Percentiles rank a stretch among this genome's conserved stretches.
Conservation (phyloP, 2,797 vertebrate genomes). For the Oreortyx pictus region DNA sequence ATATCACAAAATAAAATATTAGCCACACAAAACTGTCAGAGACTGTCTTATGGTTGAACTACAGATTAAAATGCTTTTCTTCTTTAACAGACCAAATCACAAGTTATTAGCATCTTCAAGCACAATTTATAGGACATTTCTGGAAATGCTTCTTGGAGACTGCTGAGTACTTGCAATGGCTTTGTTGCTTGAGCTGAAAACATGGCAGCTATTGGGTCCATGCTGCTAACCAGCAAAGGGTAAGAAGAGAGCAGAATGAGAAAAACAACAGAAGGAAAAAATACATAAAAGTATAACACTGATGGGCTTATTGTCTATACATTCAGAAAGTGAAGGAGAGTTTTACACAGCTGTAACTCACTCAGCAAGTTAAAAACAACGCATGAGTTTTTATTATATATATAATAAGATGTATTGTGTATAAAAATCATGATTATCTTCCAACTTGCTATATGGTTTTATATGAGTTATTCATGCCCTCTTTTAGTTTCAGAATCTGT, state of each 20-base stretch:
- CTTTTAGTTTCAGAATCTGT: not conserved
- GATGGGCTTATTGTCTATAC: not conserved
- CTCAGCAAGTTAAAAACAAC: not conserved
- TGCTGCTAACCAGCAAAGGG: not conserved
- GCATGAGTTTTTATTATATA: not conserved
- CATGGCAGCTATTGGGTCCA: not conserved
- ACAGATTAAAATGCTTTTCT: not conserved
- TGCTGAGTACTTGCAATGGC: not conserved
- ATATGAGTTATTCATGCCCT: not conserved
- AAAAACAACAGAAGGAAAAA: not conserved
- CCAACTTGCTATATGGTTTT: not conserved
- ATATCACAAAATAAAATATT: not conserved
- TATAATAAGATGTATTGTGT: not conserved
- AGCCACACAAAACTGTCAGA: not conserved
- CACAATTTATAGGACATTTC: not conserved
- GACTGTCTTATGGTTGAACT: not conserved
- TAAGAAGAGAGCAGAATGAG: not conserved
- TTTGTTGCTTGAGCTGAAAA: not conserved
- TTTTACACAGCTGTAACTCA: not conserved
- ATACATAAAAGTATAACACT: not conserved
- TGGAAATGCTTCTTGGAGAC: not conserved
- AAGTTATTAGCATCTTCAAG: not conserved
- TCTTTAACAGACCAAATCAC: not conserved
- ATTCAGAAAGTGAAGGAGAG: not conserved
- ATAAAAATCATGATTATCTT: not conserved